Base-by-base conservation (phyloP, 2,888 invertebrate genomes). In the Aleiodes leptofemur region DNA sequence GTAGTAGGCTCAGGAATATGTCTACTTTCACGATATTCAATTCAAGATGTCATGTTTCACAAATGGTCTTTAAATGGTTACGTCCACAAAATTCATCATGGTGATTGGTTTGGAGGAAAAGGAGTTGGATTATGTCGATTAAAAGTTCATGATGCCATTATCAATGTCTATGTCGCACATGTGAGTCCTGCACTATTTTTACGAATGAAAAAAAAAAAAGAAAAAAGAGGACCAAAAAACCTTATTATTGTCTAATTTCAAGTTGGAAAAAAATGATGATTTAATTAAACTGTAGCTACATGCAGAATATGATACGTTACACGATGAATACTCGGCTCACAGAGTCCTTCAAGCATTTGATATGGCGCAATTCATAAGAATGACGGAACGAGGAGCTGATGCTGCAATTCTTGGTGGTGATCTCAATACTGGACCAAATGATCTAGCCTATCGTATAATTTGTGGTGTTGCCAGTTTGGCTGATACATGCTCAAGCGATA, bases 71-170 rank as follows among this genome's bases (percentile, higher is more conserved):
- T 99, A n/a, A 99, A 99, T 91, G 99, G 99, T 3, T 99, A 98
- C 87, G 95, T 98, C 59, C 96, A 98, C 90, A 96, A 97, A 90
- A 91, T 98, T 78, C 96, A 97, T 79, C 99, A 99, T 88, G 99
- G 97, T 0, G 99, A 99, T 89, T 99, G 99, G 99, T 99, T 97
- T 90, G 98, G 98, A 53, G 98, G 98, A 4, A 99, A 99, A 91
- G 98, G 97, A 11, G 94, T 97, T 55, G 97, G 96, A 2, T 90
- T 97, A 29, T 96, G 96, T 86, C 92, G 93, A 83, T 92, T 97
- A 56, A 91, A 93, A 81, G 91, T 94, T 76, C 91, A 93, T 38
- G 93, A 94, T 76, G 91, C 93, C 79, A 90, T 91, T 69, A 91
- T 99, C 71, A 95, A 98, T 90, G 91, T 99, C 75, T 99, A 98